Conservation (phyloP, 2,797 vertebrate genomes). For the Glyptemys insculpta region DNA sequence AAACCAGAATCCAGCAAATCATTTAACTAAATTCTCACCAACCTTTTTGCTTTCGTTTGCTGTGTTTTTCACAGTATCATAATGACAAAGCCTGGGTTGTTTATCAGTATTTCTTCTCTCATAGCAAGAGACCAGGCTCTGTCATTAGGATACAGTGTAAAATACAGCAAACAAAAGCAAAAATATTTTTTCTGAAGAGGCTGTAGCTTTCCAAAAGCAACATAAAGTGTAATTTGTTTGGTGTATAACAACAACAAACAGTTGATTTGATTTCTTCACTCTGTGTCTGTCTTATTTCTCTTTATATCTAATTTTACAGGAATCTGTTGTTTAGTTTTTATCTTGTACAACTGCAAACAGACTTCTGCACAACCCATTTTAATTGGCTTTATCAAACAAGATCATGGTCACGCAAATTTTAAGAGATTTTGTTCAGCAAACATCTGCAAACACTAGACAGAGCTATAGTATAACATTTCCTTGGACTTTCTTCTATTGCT, state of each 20-base stretch:
- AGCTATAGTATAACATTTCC: conserved; percentile 48
- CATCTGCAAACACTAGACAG: conserved; percentile 64
- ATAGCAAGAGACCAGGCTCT: conserved; percentile 19
- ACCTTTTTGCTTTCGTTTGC: background rate
- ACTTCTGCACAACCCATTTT: conserved; percentile 49
- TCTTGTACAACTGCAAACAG: conserved; percentile 59
- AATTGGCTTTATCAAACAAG: conserved; percentile 71
- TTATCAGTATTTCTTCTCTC: background rate
- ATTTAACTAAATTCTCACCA: background rate
- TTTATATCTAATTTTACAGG: conserved; percentile 52
- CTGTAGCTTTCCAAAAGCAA: conserved; percentile 48
- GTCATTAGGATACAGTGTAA: conserved; percentile 35
- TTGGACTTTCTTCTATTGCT: conserved; percentile 49
- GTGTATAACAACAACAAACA: conserved; percentile 37
- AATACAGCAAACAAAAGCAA: conserved; percentile 27
- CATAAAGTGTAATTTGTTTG: background rate
- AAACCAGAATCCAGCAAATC: background rate
- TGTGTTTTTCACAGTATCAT: background rate
- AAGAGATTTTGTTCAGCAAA: conserved; percentile 52
- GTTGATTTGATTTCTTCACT: conserved; percentile 35
- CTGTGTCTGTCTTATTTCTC: conserved; percentile 58
- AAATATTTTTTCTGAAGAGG: conserved; percentile 38
- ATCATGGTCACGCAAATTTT: conserved; percentile 32
- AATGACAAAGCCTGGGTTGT: background rate
- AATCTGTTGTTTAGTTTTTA: conserved; percentile 65